Evolutionary conservation across 1,140 invertebrate genomes (phyloP).

Genomic region (Oreohelix idahoensis): DNA sequence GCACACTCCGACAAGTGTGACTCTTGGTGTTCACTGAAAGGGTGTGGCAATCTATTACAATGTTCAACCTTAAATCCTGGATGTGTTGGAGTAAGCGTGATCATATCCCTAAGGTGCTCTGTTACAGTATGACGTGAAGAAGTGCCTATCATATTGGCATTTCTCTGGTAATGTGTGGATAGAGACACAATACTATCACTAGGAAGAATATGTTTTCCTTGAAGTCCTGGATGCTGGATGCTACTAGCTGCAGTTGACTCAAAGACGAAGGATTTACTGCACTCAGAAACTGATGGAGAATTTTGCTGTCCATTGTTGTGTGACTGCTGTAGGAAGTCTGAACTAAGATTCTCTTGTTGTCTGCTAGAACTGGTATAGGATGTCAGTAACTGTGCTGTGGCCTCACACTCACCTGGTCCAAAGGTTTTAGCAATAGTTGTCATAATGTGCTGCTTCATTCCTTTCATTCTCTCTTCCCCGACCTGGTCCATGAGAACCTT

Average conservation of each 20-base stretch:
- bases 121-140: background rate
- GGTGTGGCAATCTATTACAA: background rate
- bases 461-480: conserved; percentile 32
- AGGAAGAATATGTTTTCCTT: background rate
- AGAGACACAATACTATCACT: too few relatives aligned
- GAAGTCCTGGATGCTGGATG: background rate
- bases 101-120: background rate
- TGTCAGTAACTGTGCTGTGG: conserved; percentile 26
- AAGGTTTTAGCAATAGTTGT: conserved; percentile 4
- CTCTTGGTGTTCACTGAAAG: background rate
- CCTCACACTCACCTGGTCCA: conserved; percentile 16
- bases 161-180: background rate
- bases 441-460: conserved; percentile 25
- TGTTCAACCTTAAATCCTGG: background rate
- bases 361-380: background rate
- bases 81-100: background rate
- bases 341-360: background rate
- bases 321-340: background rate
- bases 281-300: background rate
- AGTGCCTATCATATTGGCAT: background rate
- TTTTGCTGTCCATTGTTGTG: background rate
- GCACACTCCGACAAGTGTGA: background rate
- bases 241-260: background rate
- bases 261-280: background rate
- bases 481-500: conserved; percentile 51